These are phyloP conservation scores for Pedicia rivosa DNA, from an alignment of 2,888 invertebrate species.

Conservation along the genomic window DNA sequence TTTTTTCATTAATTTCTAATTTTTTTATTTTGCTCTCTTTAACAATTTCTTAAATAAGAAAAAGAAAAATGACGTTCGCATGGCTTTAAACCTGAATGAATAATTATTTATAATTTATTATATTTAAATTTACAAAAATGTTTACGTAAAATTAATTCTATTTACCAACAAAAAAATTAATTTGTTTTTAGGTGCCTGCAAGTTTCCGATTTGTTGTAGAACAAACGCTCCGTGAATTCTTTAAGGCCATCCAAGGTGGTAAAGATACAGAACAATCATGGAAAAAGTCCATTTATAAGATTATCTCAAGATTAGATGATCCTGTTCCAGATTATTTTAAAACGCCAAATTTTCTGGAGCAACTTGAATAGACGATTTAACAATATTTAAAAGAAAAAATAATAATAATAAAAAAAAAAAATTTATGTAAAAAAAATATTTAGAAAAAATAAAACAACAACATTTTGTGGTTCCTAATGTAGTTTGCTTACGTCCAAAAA, in stretches of 20 bases:
- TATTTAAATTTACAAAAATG: background rate
- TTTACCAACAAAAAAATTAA: constrained; percentile 12
- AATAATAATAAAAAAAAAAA: constrained; percentile 11
- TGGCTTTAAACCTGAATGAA: background rate
- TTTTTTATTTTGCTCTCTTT: too few species aligned
- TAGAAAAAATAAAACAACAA: constrained; percentile 15
- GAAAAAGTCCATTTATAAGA: constrained; percentile 99
- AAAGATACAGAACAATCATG: constrained; percentile 98
- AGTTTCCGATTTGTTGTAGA: constrained; percentile 96
- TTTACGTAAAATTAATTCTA: background rate
- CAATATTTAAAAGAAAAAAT: constrained; percentile 8
- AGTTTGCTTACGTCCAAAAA: constrained; percentile 22
- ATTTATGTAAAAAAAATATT: constrained; percentile 11
- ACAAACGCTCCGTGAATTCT: constrained; percentile 96
- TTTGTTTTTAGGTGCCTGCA: constrained; percentile 71
- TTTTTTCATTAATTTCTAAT: too few species aligned
- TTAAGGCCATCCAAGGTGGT: constrained; percentile 91
- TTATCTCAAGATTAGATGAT: constrained; percentile 98
- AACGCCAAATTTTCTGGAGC: constrained; percentile 97
- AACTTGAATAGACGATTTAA: constrained; percentile 57
- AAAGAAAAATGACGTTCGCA: background rate
- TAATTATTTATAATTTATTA: background rate
- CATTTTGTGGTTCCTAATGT: constrained; percentile 21
- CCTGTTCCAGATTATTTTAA: constrained; percentile 99
- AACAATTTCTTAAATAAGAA: background rate